These are phyloP conservation scores for Merluccius polli DNA, from an alignment of 2,797 vertebrate genomes.

Conservation along the genomic window DNA sequence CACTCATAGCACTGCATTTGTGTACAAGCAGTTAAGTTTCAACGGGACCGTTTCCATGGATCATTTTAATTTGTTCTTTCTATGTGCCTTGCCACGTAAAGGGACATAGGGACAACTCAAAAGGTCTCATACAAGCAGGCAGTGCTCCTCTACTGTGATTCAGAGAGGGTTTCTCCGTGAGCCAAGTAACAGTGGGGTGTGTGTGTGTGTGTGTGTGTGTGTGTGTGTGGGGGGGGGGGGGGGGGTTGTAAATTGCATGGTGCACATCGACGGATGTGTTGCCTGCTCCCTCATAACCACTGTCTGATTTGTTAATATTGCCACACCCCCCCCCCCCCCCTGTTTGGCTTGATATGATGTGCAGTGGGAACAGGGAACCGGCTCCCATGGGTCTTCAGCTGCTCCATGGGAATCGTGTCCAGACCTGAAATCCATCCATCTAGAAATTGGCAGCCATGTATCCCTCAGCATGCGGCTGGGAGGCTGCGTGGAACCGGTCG, in stretches of 20 bases:
- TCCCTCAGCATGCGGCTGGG: conserved; percentile 19
- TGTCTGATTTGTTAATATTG: conserved; percentile 67
- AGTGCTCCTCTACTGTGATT: background rate
- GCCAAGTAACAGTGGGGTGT: conserved; percentile 9
- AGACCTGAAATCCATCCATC: conserved; percentile 34
- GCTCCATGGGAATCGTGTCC: background rate
- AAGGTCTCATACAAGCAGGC: background rate
- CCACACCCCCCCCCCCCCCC: conserved; percentile 18
- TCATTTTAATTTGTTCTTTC: conserved; percentile 16
- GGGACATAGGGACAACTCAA: background rate
- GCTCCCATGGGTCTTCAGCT: background rate
- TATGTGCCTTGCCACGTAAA: conserved; percentile 7
- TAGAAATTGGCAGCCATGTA: conserved; percentile 19
- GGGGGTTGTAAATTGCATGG: background rate
- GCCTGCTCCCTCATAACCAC: conserved; percentile 50
- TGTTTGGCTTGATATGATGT: conserved; percentile 70
- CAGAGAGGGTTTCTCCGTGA: conserved; percentile 7
- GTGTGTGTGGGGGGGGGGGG: background rate
- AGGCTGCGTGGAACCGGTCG: conserved; percentile 22
- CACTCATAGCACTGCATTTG: background rate
- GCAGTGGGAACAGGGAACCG: conserved; percentile 55
- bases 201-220: too few relatives aligned
- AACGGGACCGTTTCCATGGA: conserved; percentile 1
- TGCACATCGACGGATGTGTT: conserved; percentile 50
- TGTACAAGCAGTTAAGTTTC: conserved; percentile 18